Base-by-base conservation (phyloP, 1,140 invertebrate species). In the Drosophila santomea region DNA sequence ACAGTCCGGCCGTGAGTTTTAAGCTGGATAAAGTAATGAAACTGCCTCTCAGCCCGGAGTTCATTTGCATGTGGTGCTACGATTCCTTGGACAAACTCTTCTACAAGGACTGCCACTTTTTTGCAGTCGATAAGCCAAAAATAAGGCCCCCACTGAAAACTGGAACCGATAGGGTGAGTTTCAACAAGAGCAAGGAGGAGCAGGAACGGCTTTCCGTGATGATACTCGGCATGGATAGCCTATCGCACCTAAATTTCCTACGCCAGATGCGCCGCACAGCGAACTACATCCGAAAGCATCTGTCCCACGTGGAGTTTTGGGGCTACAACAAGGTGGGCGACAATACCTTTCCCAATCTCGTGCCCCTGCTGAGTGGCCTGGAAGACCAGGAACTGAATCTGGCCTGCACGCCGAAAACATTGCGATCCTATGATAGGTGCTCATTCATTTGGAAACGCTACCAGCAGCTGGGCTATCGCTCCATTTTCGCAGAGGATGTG, bases 311-410 rank as follows among this genome's bases (percentile, higher is more conserved):
- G 8, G 96, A 96, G 90, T 93, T 97, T 72, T 84, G 95, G 51
- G 97, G 97, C 14, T 97, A 96, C 90, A 97, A 96, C 74, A 97
- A 97, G 93, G 94, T 97, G 4, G 97, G 94, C 1, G 96, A 97
- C 80, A 97, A 97, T 82, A 97, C 97, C 0, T 97, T 96, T 86
- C 96, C 96, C 0, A 98, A 98, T 91, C 75, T 97, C 32, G 94
- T 97, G 0, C 95, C 96, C 0, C 92, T 96, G 8, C 89, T 97
- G 0, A 95, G 95, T 2, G 97, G 97, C 0, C 80, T 95, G 15
- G 94, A 92, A 38, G 93, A 94, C 17, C 91, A 92, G 2, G 96
- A 96, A 74, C 74, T 97, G 28, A 93, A 93, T 55, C 91, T 92
- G n/a, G 92, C 90, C 0, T 97, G 96, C 74, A 94, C 95, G 93